Conservation (phyloP, 2,888 invertebrate species). For the Helleia helle region DNA sequence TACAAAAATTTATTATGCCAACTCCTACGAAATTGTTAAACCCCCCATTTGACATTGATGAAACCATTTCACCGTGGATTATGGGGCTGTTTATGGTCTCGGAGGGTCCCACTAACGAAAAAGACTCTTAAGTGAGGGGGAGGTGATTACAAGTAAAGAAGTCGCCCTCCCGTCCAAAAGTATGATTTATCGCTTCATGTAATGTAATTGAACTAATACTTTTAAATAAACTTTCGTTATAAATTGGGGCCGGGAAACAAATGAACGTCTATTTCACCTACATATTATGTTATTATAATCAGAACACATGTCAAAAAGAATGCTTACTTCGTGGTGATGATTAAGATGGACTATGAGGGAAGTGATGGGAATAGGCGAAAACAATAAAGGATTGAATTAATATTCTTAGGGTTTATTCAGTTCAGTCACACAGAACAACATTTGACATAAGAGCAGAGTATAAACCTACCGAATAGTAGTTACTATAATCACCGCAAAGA, state of each 20-base stretch:
- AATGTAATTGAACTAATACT: not conserved
- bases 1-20: not conserved
- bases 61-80: conserved; percentile 12
- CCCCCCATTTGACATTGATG: not conserved
- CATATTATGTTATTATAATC: too few species aligned
- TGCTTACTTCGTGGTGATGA: too few species aligned
- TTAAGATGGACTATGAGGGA: too few species aligned
- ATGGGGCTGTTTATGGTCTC: conserved; percentile 14
- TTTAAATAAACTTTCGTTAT: not conserved
- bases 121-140: conserved; percentile 16
- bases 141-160: conserved; percentile 16
- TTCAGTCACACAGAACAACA: too few species aligned
- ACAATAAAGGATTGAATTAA: too few species aligned
- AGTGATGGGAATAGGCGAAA: too few species aligned
- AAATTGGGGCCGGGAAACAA: not conserved
- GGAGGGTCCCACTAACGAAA: conserved; percentile 20
- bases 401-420: too few species aligned
- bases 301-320: too few species aligned
- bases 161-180: conserved; percentile 13
- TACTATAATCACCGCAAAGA: too few species aligned
- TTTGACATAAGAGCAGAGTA: too few species aligned
- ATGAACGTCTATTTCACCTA: too few species aligned
- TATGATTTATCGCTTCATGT: conserved; percentile 7
- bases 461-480: too few species aligned
- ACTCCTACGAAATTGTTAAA: not conserved